Evolutionary conservation across 2,797 vertebrate genomes (phyloP).

Genomic region (Anolis apletophallus): DNA sequence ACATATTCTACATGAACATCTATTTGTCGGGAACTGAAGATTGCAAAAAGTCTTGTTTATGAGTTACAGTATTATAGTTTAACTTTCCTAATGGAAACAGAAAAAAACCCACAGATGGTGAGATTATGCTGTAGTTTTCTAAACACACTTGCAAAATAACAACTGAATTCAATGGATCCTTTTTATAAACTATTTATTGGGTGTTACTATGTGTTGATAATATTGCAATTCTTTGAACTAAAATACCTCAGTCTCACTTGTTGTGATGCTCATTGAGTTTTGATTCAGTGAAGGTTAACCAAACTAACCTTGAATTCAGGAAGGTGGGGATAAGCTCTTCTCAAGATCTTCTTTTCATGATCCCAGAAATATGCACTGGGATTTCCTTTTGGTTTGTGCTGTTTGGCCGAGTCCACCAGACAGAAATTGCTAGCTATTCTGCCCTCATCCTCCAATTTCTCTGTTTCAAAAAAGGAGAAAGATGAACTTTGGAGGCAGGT

Average conservation of each 20-base stretch:
- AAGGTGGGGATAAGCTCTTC: no score
- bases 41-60: not conserved
- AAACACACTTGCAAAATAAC: not conserved
- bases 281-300: not conserved
- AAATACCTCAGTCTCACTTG: not conserved
- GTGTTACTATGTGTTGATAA: rapidly evolving
- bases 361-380: not conserved
- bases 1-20: not conserved
- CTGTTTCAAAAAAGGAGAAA: not conserved
- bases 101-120: not conserved
- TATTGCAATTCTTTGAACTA: not conserved
- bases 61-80: not conserved
- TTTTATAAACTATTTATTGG: not conserved
- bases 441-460: not conserved
- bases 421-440: not conserved
- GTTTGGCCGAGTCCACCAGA: not conserved
- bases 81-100: not conserved
- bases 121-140: not conserved
- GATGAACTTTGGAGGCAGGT: not conserved
- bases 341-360: not conserved
- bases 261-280: not conserved
- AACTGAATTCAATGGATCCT: not conserved
- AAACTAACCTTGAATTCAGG: not conserved
- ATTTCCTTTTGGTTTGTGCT: not conserved
- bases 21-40: not conserved